These are phyloP conservation scores for Schizothorax lantsangensis DNA, from an alignment of 2,797 vertebrate genomes.

Conservation along the genomic window DNA sequence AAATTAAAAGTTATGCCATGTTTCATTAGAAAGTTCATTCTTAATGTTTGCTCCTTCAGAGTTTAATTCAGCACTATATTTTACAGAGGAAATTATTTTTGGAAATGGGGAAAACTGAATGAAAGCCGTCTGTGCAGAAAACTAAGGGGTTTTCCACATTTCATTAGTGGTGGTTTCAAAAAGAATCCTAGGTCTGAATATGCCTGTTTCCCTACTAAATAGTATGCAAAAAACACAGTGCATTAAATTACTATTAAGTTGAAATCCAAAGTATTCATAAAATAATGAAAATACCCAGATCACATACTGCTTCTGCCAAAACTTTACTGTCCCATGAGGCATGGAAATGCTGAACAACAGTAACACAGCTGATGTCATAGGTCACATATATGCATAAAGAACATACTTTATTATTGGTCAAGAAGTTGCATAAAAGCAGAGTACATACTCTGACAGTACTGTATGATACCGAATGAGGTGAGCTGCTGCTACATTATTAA, in stretches of 20 bases:
- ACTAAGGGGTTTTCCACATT: conserved; percentile 10
- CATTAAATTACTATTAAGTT: not conserved
- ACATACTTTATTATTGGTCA: not conserved
- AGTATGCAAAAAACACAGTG: not conserved
- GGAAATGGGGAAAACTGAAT: conserved; percentile 26
- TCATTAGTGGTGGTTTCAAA: conserved; percentile 19
- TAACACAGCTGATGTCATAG: not conserved
- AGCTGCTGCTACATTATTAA: not conserved
- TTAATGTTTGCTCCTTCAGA: conserved; percentile 46
- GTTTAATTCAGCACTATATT: conserved; percentile 54
- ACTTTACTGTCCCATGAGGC: not conserved
- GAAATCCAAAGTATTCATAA: not conserved
- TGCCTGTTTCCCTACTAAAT: not conserved
- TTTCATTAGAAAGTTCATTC: conserved; percentile 43
- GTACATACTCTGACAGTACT: not conserved
- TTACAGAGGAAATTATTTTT: conserved; percentile 55
- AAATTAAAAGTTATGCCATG: conserved; percentile 28
- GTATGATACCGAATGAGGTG: not conserved
- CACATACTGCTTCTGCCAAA: not conserved
- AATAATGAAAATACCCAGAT: not conserved
- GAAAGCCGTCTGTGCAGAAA: conserved; percentile 20
- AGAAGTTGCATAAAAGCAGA: not conserved
- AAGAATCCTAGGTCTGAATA: conserved; percentile 2
- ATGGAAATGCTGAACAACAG: not conserved
- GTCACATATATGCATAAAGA: not conserved